These are phyloP conservation scores for Phaonia tiefii DNA, from an alignment of 2,888 invertebrate genomes.

Conservation along the genomic window DNA sequence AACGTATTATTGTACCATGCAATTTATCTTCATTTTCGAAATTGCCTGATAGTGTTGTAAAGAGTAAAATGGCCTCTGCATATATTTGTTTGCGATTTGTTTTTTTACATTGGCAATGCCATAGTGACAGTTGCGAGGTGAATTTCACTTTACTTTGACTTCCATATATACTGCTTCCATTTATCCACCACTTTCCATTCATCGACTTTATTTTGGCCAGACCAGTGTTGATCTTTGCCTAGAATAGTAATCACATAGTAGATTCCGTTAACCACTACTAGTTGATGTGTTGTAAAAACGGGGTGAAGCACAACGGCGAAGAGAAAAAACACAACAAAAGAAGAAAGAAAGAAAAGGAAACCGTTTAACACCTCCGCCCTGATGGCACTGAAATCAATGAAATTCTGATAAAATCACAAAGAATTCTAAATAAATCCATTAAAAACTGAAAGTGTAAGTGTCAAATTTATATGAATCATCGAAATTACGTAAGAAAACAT, in stretches of 20 bases:
- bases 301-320: constrained; percentile 51
- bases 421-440: constrained; percentile 58
- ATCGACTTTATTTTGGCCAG: constrained; percentile 50
- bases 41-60: no score
- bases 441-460: constrained; percentile 71
- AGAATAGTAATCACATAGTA: constrained; percentile 45
- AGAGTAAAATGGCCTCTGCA: no score
- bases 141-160: neutral
- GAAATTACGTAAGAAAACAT: constrained; percentile 75
- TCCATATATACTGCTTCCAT: constrained; percentile 32
- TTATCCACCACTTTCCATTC: constrained; percentile 53
- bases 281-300: constrained; percentile 34
- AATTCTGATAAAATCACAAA: constrained; percentile 69
- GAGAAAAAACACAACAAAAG: constrained; percentile 46
- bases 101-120: neutral
- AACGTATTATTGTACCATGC: no score
- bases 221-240: constrained; percentile 56
- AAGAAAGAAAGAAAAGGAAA: constrained; percentile 42
- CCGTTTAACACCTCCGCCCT: constrained; percentile 72
- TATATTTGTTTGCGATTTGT: no score
- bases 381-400: constrained; percentile 76
- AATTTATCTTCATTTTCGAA: no score
- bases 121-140: neutral
- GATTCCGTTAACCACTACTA: constrained; percentile 39
- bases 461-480: constrained; percentile 70